These are phyloP conservation scores for Parnassius apollo DNA, from an alignment of 2,888 invertebrate genomes.

Conservation along the genomic window DNA sequence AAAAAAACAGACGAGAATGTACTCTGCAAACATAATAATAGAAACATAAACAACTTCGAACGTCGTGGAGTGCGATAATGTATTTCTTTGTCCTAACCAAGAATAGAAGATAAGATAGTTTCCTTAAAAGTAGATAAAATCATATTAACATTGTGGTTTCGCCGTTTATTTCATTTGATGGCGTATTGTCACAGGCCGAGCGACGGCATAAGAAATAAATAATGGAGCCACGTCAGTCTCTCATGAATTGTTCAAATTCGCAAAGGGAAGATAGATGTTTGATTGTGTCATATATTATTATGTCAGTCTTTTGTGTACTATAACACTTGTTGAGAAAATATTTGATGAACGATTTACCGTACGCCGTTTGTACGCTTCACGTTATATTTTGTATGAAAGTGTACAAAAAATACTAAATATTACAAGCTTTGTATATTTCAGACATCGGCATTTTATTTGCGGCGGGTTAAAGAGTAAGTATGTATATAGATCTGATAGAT, in stretches of 20 bases:
- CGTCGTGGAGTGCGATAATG: slow-evolving; percentile 35
- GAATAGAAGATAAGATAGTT: slow-evolving; percentile 17
- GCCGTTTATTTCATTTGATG: slow-evolving; percentile 37
- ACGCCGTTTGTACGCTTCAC: neutral
- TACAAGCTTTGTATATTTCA: no score
- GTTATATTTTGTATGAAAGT: no score
- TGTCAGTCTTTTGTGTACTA: slow-evolving; percentile 11
- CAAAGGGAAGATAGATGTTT: slow-evolving; percentile 9
- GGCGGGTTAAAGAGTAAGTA: no score
- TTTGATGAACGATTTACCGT: neutral
- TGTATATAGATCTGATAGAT: no score
- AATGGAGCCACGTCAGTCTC: slow-evolving; percentile 29
- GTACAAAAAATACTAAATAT: neutral
- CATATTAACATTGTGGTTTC: slow-evolving; percentile 41
- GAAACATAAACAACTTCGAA: slow-evolving; percentile 44
- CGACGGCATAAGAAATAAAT: slow-evolving; percentile 30
- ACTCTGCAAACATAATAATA: slow-evolving; percentile 36
- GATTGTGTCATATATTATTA: slow-evolving; percentile 11
- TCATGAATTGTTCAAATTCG: slow-evolving; percentile 31
- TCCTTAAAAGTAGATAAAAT: slow-evolving; percentile 37
- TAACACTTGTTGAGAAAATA: slow-evolving; percentile 24
- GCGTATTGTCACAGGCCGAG: slow-evolving; percentile 32
- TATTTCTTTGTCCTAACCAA: slow-evolving; percentile 37
- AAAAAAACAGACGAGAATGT: slow-evolving; percentile 37
- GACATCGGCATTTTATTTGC: no score